phyloP scores from a whole-genome alignment of 2,888 invertebrate genomes.

The Aplocera efformata region DNA sequence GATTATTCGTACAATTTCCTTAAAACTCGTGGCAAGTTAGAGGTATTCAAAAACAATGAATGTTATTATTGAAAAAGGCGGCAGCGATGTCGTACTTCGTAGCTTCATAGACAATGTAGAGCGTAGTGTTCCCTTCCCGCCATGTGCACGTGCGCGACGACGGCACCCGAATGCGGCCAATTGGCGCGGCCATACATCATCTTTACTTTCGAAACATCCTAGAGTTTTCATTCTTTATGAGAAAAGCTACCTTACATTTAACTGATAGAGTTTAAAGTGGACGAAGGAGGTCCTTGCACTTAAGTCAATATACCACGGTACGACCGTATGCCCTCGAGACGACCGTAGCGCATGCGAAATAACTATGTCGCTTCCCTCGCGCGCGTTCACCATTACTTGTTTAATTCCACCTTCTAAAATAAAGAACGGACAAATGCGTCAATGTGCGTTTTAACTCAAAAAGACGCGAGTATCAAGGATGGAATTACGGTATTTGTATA shows the following conservation, averaged over 20 bases:
- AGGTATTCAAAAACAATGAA: too few species aligned
- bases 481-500: slow-evolving; percentile 53
- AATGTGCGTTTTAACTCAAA: slow-evolving; percentile 37
- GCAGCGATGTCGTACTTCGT: slow-evolving; percentile 37
- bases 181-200: slow-evolving; percentile 42
- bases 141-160: slow-evolving; percentile 68
- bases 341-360: slow-evolving; percentile 69
- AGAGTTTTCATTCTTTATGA: slow-evolving; percentile 2
- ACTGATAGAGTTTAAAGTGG: slow-evolving; percentile 8
- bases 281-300: not conserved
- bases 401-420: slow-evolving; percentile 14
- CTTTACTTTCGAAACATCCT: slow-evolving; percentile 32
- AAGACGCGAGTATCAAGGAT: slow-evolving; percentile 33
- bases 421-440: slow-evolving; percentile 15
- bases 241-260: slow-evolving; percentile 11
- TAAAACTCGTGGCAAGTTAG: too few species aligned
- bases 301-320: slow-evolving; percentile 28
- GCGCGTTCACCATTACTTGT: slow-evolving; percentile 41
- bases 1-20: too few species aligned
- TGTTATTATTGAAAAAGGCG: slow-evolving; percentile 18
- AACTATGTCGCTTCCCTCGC: slow-evolving; percentile 34
- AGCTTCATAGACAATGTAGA: slow-evolving; percentile 10
- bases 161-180: slow-evolving; percentile 69
- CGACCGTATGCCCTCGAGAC: slow-evolving; percentile 62
- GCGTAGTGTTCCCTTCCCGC: slow-evolving; percentile 50